A percentile compares a stretch with the other conserved stretches of the same genome.
phyloP scores from a whole-genome alignment of 2,797 vertebrate species.

The Sternarchorhynchus goeldii region DNA sequence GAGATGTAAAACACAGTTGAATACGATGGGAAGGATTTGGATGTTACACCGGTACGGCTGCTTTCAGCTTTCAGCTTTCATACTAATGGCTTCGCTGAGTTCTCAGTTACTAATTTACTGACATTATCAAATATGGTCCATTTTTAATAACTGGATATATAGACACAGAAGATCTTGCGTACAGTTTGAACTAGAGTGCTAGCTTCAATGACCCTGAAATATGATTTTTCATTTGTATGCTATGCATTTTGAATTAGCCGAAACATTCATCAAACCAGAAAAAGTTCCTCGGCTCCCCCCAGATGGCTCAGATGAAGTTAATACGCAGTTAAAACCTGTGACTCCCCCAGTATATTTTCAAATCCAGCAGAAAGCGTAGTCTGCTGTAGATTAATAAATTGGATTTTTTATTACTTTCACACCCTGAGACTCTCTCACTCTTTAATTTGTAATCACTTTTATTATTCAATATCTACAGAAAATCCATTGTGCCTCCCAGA shows the following conservation, averaged over 20 bases:
- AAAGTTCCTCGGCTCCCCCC: background rate
- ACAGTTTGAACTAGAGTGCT: slow-evolving; percentile 25
- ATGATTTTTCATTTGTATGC: slow-evolving; percentile 35
- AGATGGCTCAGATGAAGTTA: slow-evolving; percentile 32
- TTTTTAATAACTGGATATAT: no score
- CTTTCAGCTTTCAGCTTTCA: background rate
- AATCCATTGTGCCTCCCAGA: slow-evolving; percentile 24
- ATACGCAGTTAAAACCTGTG: slow-evolving; percentile 28
- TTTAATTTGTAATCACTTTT: slow-evolving; percentile 37
- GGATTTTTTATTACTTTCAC: slow-evolving; percentile 42
- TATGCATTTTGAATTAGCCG: slow-evolving; percentile 24
- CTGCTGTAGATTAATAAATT: slow-evolving; percentile 43
- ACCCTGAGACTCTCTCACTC: slow-evolving; percentile 33
- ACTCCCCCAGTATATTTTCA: slow-evolving; percentile 23
- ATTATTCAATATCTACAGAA: slow-evolving; percentile 23
- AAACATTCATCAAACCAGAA: slow-evolving; percentile 36
- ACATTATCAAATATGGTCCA: background rate
- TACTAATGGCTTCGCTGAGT: background rate
- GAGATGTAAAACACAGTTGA: slow-evolving; percentile 15
- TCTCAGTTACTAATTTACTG: background rate
- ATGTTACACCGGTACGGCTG: background rate
- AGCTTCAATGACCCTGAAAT: slow-evolving; percentile 44
- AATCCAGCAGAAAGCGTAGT: slow-evolving; percentile 20
- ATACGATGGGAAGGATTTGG: slow-evolving; percentile 8
- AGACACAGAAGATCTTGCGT: background rate